Conservation (phyloP, 2,888 invertebrate genomes). For the Aphodius granarius region DNA sequence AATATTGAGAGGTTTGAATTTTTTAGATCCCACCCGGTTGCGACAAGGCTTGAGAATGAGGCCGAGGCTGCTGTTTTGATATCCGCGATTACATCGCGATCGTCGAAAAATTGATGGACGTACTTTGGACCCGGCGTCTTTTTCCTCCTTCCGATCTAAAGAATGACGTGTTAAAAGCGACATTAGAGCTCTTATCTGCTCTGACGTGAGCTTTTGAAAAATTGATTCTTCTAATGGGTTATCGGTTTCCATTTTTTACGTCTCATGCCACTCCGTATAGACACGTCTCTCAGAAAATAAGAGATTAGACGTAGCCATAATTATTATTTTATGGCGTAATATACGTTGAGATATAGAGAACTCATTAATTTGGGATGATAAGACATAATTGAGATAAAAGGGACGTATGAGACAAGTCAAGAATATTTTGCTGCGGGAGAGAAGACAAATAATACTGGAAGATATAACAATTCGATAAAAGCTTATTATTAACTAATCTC, state of each 20-base stretch:
- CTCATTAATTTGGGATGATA: not conserved
- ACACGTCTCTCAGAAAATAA: not conserved
- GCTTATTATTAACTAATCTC: not conserved
- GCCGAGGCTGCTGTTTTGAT: not conserved
- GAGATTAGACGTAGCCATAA: not conserved
- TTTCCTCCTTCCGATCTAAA: not conserved
- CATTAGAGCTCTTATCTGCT: not conserved
- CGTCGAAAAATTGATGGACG: not conserved
- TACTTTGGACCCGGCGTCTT: not conserved
- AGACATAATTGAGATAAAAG: not conserved
- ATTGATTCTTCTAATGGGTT: not conserved
- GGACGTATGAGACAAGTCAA: not conserved
- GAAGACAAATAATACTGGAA: not conserved
- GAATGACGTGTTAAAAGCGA: not conserved
- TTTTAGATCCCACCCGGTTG: not conserved
- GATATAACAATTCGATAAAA: not conserved
- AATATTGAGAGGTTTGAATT: not conserved
- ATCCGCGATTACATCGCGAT: not conserved
- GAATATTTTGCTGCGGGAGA: not conserved
- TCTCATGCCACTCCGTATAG: not conserved
- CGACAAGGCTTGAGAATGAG: not conserved
- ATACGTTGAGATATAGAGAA: not conserved
- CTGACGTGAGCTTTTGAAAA: not conserved
- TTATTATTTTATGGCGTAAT: not conserved
- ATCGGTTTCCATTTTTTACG: not conserved